phyloP scores from a whole-genome alignment of 2,888 invertebrate genomes.

The Drosophila neutralis region DNA sequence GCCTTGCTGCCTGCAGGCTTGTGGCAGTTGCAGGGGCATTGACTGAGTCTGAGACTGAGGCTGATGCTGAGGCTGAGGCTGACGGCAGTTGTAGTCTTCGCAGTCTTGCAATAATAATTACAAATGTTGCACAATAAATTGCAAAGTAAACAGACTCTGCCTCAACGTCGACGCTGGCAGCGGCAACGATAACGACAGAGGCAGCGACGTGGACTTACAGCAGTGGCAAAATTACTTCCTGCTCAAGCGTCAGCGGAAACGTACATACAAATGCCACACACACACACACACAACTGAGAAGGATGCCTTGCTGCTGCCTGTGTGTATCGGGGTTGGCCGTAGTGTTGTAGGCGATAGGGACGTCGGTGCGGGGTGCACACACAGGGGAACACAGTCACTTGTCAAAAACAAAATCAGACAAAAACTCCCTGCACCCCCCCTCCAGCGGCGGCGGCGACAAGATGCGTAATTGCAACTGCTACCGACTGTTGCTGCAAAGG shows the following conservation, averaged over 20 bases:
- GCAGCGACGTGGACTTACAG: slow-evolving; percentile 43
- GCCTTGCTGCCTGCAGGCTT: slow-evolving; percentile 36
- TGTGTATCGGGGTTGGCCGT: slow-evolving; percentile 7
- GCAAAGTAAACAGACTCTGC: slow-evolving; percentile 78
- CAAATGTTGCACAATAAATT: slow-evolving; percentile 82
- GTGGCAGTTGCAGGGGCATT: slow-evolving; percentile 8
- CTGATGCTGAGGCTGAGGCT: slow-evolving; percentile 12
- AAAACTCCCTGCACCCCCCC: slow-evolving; percentile 50
- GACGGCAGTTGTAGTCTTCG: slow-evolving; percentile 22
- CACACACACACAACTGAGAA: slow-evolving; percentile 29
- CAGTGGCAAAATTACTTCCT: slow-evolving; percentile 81
- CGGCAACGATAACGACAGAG: slow-evolving; percentile 13
- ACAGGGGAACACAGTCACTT: slow-evolving; percentile 61
- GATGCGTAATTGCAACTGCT: slow-evolving; percentile 79
- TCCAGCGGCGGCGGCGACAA: slow-evolving; percentile 61
- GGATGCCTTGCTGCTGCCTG: slow-evolving; percentile 20
- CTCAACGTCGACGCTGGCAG: slow-evolving; percentile 19
- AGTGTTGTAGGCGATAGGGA: not conserved
- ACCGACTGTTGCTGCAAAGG: slow-evolving; percentile 43
- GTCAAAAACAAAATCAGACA: slow-evolving; percentile 82
- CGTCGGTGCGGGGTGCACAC: slow-evolving; percentile 12
- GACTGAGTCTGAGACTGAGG: slow-evolving; percentile 6
- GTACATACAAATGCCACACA: slow-evolving; percentile 71
- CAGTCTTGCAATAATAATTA: slow-evolving; percentile 80
- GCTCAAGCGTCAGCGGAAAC: slow-evolving; percentile 76